These are phyloP conservation scores for Mastacembelus armatus DNA, from an alignment of 2,797 vertebrate genomes.

Conservation along the genomic window DNA sequence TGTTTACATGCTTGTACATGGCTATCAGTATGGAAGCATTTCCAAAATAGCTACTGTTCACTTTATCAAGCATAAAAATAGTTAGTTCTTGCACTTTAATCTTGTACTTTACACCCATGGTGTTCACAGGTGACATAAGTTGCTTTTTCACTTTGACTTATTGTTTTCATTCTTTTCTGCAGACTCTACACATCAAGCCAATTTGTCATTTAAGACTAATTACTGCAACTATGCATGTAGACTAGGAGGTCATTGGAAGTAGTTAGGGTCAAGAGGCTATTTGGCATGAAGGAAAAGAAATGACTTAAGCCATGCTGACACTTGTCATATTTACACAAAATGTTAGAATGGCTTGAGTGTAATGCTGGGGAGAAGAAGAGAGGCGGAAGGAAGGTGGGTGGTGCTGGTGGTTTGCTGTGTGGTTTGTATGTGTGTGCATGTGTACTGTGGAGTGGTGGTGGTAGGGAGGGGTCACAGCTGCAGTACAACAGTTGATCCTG, in stretches of 20 bases:
- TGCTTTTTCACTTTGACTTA: background rate
- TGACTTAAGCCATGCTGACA: slow-evolving; percentile 51
- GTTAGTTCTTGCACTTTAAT: slow-evolving; percentile 4
- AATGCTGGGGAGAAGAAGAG: slow-evolving; percentile 4
- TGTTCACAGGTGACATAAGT: background rate
- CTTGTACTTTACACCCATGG: background rate
- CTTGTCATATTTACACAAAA: slow-evolving; percentile 74
- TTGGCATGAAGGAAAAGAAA: slow-evolving; percentile 51
- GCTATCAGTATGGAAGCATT: slow-evolving; percentile 31
- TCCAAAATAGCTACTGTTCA: slow-evolving; percentile 11
- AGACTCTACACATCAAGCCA: slow-evolving; percentile 34
- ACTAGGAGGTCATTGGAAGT: slow-evolving; percentile 41
- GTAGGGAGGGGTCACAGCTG: slow-evolving; percentile 68
- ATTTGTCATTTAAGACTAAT: slow-evolving; percentile 68
- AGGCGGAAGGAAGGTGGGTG: slow-evolving; percentile 29
- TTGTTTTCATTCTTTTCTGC: slow-evolving; percentile 20
- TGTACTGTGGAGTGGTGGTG: slow-evolving; percentile 5
- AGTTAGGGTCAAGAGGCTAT: slow-evolving; percentile 56
- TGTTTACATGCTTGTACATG: slow-evolving; percentile 64
- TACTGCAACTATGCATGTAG: slow-evolving; percentile 25
- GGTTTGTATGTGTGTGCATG: slow-evolving; percentile 12
- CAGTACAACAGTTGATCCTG: slow-evolving; percentile 81
- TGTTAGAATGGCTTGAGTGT: slow-evolving; percentile 51
- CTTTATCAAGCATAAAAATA: slow-evolving; percentile 16
- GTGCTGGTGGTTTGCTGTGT: slow-evolving; percentile 20